A percentile compares a stretch with the other conserved stretches of the same genome.
phyloP scores from a whole-genome alignment of 2,888 invertebrate genomes.

The Dugesia japonica region DNA sequence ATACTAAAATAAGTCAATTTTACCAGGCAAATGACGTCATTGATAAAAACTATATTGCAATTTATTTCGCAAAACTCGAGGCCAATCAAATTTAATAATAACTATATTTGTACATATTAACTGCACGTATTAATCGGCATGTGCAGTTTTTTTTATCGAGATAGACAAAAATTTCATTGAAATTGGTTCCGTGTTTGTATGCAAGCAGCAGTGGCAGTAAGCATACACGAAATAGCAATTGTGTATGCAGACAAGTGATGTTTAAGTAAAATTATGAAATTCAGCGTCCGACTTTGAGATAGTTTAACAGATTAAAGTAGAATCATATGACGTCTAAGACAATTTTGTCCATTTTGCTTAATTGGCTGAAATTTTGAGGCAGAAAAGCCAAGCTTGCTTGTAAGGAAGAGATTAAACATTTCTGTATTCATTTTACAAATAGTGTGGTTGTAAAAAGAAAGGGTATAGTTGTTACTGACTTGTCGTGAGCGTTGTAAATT shows the following conservation, averaged over 20 bases:
- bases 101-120: slow-evolving; percentile 8
- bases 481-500: slow-evolving; percentile 20
- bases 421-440: slow-evolving; percentile 20
- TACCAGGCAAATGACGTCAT: slow-evolving; percentile 5
- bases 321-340: slow-evolving; percentile 20
- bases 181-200: slow-evolving; percentile 2
- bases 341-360: slow-evolving; percentile 20
- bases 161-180: background rate
- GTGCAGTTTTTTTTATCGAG: background rate
- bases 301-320: slow-evolving; percentile 14
- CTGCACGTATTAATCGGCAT: slow-evolving; percentile 6
- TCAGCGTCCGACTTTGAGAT: slow-evolving; percentile 20
- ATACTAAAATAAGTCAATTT: background rate
- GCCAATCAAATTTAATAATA: slow-evolving; percentile 11
- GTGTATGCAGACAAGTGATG: slow-evolving; percentile 17
- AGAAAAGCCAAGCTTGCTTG: slow-evolving; percentile 20
- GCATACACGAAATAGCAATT: background rate
- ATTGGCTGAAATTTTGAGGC: slow-evolving; percentile 20
- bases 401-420: slow-evolving; percentile 16
- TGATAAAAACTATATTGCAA: background rate
- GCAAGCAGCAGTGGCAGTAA: background rate
- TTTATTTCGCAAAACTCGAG: slow-evolving; percentile 4
- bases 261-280: slow-evolving; percentile 20
- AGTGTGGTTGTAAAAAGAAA: slow-evolving; percentile 13
- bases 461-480: slow-evolving; percentile 20